Base-by-base conservation (phyloP, 2,797 vertebrate genomes). In the Valencia hispanica region DNA sequence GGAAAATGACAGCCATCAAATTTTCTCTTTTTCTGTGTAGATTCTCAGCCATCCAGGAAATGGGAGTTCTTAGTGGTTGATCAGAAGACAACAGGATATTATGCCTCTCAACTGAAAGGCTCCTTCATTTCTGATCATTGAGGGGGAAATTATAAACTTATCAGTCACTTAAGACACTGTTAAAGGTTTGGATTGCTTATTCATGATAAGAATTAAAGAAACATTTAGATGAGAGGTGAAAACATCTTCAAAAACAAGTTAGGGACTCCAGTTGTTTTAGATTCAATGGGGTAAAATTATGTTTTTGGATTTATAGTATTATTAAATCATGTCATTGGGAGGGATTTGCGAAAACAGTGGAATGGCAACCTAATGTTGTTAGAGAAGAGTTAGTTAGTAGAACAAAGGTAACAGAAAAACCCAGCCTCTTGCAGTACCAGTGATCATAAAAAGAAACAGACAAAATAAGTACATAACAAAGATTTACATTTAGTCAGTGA, bases 311-410 rank as follows among this genome's bases (percentile, higher is more conserved):
- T 80, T 83, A 59, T 69, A 74, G 74, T 78, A 61, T 71, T 85
- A 70, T 77, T 90, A 86, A 22, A 71, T 77, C 79, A 72, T 79
- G 72, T 85, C 80, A 81, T 78, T 78, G 73, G 61, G 68, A 34
- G 2, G 77, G 74, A 70, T 74, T 79, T 75, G 50, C n/a, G n/a
- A 72, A 88, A 78, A 81, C 78, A 78, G 79, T 70, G 77, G 83
- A 77, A 69, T 61, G 55, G 65, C 72, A 77, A 75, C 50, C 79
- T 59, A 72, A 85, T 83, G 79, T 83, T 79, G 82, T 91, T 85
- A 90, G 86, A 84, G 73, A 86, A 83, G 74, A 85, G 74, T 78
- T 47, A 74, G 84, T 92, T 92, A 92, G 86, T 86, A 76, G 77
- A 69, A 47, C 53, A 72, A 70, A 76, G 71, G 53, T 27, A 84